Evolutionary conservation across 2,888 invertebrate species (phyloP), one percentile per base, ranked within the genome.

Genomic region (Emmelina monodactyla): DNA sequence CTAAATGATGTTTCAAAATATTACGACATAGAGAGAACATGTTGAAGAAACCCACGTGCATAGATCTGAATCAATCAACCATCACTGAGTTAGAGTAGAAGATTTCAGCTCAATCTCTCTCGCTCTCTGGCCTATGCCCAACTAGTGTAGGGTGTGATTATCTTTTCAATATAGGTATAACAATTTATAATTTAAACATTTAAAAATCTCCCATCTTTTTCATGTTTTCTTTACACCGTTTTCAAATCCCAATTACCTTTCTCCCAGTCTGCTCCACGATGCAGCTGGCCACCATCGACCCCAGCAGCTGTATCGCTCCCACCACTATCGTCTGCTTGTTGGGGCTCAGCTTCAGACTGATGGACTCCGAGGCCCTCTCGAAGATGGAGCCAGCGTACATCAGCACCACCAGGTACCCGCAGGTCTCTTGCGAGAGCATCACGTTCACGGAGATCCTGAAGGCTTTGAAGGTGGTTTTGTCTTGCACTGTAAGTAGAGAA

Each of bases 301-400:
- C 79, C 2, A 79, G 44, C 35, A 79, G 48, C 41, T 79, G 79
- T 32, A 79, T 71, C 1, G 44, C 65, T 0, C 79, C 79, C 1
- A 79, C 78, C 0, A 76, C 68, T 1, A 79, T 78, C 0, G 79
- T 78, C 55, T 79, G 79, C 50, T 78, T 76, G 50, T 79, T 79
- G 1, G 79, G 71, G 39, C 72, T 73, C 25, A 79, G 58, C 33
- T 66, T 71, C 15, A 79, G 45, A 39, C 66, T 67, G 46, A 78
- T 79, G 14, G 78, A 69, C 39, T 69, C 65, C 0, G 78, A 65
- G 0, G 79, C 79, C 40, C 66, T 58, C 45, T 75, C 78, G 53
- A 79, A 79, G 53, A 79, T 79, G 16, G 76, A 72, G 0, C 79
- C 68, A 0, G 79, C 79, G 35, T 79, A 79, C 67, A 73, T 79